These are phyloP conservation scores for Aproaerema taeniolella DNA, from an alignment of 2,888 invertebrate genomes.

Conservation along the genomic window DNA sequence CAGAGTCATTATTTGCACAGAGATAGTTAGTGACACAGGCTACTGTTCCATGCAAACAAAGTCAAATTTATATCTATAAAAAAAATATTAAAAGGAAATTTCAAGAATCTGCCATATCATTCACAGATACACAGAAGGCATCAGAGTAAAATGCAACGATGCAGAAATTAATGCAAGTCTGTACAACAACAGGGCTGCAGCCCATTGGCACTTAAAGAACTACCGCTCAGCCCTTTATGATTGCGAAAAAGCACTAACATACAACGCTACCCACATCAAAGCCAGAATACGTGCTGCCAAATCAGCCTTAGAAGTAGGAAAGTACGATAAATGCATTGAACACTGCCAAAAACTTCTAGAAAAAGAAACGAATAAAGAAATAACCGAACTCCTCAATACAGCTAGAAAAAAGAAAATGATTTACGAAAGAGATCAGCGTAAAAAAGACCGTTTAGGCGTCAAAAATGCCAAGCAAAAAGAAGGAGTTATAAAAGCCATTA, in stretches of 20 bases:
- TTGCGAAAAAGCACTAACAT: slow-evolving; percentile 85
- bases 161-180: slow-evolving; percentile 86
- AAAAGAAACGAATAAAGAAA: slow-evolving; percentile 68
- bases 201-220: slow-evolving; percentile 90
- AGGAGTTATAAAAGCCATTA: slow-evolving; percentile 54
- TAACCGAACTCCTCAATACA: slow-evolving; percentile 41
- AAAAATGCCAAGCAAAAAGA: slow-evolving; percentile 59
- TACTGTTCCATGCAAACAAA: not conserved
- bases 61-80: not conserved
- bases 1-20: no score
- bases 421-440: slow-evolving; percentile 75
- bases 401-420: slow-evolving; percentile 68
- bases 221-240: slow-evolving; percentile 88
- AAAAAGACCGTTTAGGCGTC: slow-evolving; percentile 56
- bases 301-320: slow-evolving; percentile 81
- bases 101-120: no score
- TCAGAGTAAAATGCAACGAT: slow-evolving; percentile 85
- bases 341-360: slow-evolving; percentile 83
- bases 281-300: slow-evolving; percentile 85
- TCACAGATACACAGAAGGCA: slow-evolving; percentile 95
- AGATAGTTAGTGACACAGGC: no score
- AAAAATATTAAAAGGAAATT: no score
- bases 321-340: slow-evolving; percentile 83
- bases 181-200: slow-evolving; percentile 94
- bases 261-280: slow-evolving; percentile 87